Percentiles rank a stretch among this genome's conserved stretches.
These are phyloP conservation scores for Syrrhaptes paradoxus DNA, from an alignment of 2,113 vertebrate species.

Conservation along the genomic window DNA sequence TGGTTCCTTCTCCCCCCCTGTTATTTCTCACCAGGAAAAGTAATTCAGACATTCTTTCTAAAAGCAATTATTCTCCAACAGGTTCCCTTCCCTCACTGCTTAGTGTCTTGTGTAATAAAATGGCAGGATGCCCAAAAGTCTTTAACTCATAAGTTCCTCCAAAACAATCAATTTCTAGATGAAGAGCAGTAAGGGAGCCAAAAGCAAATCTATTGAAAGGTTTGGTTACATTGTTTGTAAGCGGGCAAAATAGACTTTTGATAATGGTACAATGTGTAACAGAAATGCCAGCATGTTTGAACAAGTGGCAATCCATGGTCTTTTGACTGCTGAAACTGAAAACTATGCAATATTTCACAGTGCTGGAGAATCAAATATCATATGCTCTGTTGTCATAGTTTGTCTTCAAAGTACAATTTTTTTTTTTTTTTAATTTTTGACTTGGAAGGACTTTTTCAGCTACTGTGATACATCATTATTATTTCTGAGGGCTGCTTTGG, in stretches of 20 bases:
- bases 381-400: conserved; percentile 59
- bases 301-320: conserved; percentile 25
- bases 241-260: not conserved
- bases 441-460: not conserved
- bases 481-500: not conserved
- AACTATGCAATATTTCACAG: conserved; percentile 36
- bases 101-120: not conserved
- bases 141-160: not conserved
- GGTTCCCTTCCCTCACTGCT: not conserved
- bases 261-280: not conserved
- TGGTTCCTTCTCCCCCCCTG: not conserved
- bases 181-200: not conserved
- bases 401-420: not conserved
- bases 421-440: not conserved
- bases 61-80: not conserved
- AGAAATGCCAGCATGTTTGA: conserved; percentile 1
- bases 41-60: not conserved
- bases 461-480: not conserved
- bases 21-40: not conserved
- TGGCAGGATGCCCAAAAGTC: not conserved
- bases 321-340: conserved; percentile 44
- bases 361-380: conserved; percentile 28
- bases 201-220: not conserved
- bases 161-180: not conserved
- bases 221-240: not conserved